phyloP scores from a whole-genome alignment of 2,797 vertebrate species.

The Leptatherina wallacei region DNA sequence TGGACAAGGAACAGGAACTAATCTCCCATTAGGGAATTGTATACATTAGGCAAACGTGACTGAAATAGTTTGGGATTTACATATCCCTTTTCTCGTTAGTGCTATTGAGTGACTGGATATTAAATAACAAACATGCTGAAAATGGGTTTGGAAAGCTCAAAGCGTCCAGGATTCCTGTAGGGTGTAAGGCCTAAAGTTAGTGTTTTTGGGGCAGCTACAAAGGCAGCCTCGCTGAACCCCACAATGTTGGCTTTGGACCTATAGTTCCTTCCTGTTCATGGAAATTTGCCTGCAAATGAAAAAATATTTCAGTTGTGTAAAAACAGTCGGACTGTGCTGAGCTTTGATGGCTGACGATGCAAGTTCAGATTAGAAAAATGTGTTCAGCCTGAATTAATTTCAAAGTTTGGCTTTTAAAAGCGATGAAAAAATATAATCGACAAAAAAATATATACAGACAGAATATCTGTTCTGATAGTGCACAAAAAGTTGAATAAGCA shows the following conservation, averaged over 20 bases:
- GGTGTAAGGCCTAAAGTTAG: slow-evolving; percentile 47
- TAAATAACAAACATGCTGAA: slow-evolving; percentile 76
- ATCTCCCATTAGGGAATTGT: slow-evolving; percentile 55
- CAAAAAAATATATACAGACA: neutral
- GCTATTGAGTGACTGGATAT: slow-evolving; percentile 72
- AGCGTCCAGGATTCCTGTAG: slow-evolving; percentile 62
- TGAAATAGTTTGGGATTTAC: slow-evolving; percentile 70
- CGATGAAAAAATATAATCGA: neutral
- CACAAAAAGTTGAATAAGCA: neutral
- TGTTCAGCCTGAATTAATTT: slow-evolving; percentile 47
- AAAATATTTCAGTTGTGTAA: slow-evolving; percentile 48
- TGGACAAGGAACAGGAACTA: slow-evolving; percentile 37
- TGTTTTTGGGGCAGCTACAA: slow-evolving; percentile 74
- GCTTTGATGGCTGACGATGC: slow-evolving; percentile 50
- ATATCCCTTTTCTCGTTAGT: slow-evolving; percentile 77
- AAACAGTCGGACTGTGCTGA: slow-evolving; percentile 44
- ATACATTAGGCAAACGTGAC: slow-evolving; percentile 63
- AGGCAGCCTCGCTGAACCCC: slow-evolving; percentile 71
- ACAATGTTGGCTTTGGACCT: slow-evolving; percentile 80
- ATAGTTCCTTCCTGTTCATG: slow-evolving; percentile 82
- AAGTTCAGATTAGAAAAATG: slow-evolving; percentile 59
- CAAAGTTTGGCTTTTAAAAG: slow-evolving; percentile 20
- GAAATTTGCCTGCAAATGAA: slow-evolving; percentile 68
- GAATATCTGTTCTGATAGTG: neutral
- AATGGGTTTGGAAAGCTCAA: slow-evolving; percentile 68